A percentile compares a stretch with the other conserved stretches of the same genome.
phyloP scores from a whole-genome alignment of 2,888 invertebrate species.

The Hydraecia micacea region DNA sequence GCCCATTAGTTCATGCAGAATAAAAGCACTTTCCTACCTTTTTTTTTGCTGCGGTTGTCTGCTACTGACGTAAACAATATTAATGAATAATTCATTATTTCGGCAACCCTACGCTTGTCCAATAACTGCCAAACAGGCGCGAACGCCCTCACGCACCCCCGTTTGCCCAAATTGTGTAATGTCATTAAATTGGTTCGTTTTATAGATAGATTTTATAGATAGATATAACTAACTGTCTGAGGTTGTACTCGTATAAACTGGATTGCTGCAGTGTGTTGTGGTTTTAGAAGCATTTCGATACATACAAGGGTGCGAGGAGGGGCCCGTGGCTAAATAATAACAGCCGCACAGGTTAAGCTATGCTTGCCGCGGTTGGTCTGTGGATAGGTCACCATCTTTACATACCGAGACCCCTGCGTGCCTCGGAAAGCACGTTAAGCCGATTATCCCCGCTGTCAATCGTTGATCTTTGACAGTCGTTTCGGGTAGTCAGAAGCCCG shows the following conservation, averaged over 20 bases:
- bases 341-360: too few species aligned
- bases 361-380: too few species aligned
- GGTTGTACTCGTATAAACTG: not conserved
- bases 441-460: too few species aligned
- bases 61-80: not conserved
- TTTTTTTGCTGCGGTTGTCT: not conserved
- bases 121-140: constrained; percentile 33
- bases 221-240: not conserved
- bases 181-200: constrained; percentile 17
- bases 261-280: not conserved
- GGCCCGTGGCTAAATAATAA: too few species aligned
- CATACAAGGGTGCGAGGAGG: not conserved
- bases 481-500: too few species aligned
- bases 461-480: too few species aligned
- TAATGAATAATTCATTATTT: constrained; percentile 19
- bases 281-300: not conserved
- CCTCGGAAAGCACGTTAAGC: too few species aligned
- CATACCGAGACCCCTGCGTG: too few species aligned
- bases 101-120: constrained; percentile 11
- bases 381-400: too few species aligned
- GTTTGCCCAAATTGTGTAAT: not conserved
- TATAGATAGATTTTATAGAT: constrained; percentile 3
- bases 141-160: constrained; percentile 1
- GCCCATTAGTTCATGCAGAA: not conserved
- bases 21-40: not conserved